Conservation (phyloP, 2,113 vertebrate species). For the Tachycineta bicolor region DNA sequence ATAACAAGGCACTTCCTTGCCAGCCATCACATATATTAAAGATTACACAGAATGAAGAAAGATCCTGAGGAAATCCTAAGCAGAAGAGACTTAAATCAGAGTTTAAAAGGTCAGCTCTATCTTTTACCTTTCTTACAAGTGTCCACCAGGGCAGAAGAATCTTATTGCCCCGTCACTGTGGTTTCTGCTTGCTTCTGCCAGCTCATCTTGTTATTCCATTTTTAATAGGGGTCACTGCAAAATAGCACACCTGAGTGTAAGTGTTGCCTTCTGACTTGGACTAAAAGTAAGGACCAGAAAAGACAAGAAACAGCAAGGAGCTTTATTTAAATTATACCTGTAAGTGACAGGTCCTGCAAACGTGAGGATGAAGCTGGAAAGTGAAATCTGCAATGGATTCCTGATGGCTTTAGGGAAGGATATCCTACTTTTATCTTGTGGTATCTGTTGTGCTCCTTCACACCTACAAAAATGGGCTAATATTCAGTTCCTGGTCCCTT, state of each 20-base stretch:
- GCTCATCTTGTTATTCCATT: not conserved
- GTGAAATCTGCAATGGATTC: not conserved
- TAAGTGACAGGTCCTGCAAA: not conserved
- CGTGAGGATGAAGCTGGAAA: not conserved
- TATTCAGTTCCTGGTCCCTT: not conserved
- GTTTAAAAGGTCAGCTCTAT: not conserved
- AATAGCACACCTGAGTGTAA: not conserved
- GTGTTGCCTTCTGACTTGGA: not conserved
- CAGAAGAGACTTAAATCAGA: not conserved
- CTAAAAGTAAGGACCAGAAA: not conserved
- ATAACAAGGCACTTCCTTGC: slow-evolving; percentile 28
- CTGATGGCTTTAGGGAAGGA: not conserved
- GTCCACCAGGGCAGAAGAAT: not conserved
- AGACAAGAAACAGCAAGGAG: not conserved
- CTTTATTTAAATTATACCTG: not conserved
- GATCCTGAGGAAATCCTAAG: not conserved
- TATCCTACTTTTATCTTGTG: not conserved
- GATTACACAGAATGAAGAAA: not conserved
- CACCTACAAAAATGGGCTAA: not conserved
- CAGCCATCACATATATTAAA: not conserved
- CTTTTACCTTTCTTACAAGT: not conserved
- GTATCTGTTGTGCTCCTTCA: not conserved
- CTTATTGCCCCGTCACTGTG: not conserved
- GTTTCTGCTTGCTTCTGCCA: not conserved
- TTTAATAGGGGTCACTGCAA: not conserved